Evolutionary conservation across 2,888 invertebrate species (phyloP).

Genomic region (Blera fallax): DNA sequence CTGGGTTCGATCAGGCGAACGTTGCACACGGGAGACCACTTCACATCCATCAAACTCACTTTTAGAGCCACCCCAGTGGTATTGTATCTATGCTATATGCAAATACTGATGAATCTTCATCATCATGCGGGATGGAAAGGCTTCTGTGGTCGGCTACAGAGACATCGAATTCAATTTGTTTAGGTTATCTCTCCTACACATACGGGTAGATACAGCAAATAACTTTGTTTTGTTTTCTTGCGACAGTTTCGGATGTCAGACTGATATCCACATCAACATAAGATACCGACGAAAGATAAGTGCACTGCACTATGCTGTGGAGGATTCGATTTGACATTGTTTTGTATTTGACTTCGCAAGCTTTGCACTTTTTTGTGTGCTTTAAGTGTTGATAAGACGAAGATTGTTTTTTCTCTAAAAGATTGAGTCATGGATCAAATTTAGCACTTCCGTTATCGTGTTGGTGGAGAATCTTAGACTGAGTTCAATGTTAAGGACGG

Average conservation of each 20-base stretch:
- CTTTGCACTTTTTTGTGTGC: background rate
- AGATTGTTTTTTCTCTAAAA: background rate
- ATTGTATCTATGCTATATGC: conserved; percentile 41
- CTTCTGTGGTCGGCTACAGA: conserved; percentile 19
- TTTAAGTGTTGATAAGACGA: background rate
- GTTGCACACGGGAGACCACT: conserved; percentile 33
- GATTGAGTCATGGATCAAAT: conserved; percentile 14
- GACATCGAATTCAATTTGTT: background rate
- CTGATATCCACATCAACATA: conserved; percentile 35
- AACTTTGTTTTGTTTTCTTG: conserved; percentile 10
- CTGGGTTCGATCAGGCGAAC: background rate
- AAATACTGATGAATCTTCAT: conserved; percentile 59
- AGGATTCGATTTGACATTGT: conserved; percentile 8
- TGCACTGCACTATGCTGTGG: background rate
- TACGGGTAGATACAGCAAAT: background rate
- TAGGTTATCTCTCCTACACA: background rate
- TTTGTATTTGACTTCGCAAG: conserved; percentile 2
- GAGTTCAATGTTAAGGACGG: background rate
- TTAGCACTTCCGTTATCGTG: background rate
- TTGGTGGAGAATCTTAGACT: background rate
- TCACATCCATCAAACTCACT: conserved; percentile 66
- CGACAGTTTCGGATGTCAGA: conserved; percentile 35
- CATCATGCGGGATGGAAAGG: conserved; percentile 46
- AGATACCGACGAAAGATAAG: conserved; percentile 34
- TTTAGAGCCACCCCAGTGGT: conserved; percentile 56